Evolutionary conservation across 2,888 invertebrate species (phyloP).

Genomic region (Barypeithes pellucidus): DNA sequence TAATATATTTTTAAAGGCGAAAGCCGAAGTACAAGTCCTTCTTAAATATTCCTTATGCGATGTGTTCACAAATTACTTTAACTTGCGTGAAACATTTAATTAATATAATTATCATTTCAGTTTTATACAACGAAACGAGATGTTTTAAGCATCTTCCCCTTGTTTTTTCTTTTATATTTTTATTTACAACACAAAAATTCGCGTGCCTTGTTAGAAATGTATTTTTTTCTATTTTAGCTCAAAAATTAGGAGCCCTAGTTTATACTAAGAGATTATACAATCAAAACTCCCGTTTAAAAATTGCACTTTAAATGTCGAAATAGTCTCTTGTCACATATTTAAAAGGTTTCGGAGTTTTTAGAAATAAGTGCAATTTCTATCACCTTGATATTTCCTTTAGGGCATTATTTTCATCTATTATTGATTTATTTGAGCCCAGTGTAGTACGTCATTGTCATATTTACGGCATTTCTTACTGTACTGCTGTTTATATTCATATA

Average conservation of each 20-base stretch:
- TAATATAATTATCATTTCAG: constrained; percentile 25
- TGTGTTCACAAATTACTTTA: constrained; percentile 51
- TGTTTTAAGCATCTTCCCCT: constrained; percentile 20
- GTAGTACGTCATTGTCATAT: constrained; percentile 3
- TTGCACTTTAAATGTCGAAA: too few species aligned
- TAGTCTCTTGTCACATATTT: too few species aligned
- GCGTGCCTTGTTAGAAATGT: constrained; percentile 43
- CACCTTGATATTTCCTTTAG: constrained; percentile 42
- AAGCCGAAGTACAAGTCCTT: constrained; percentile 6
- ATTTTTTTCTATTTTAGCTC: constrained; percentile 13
- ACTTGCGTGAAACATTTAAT: constrained; percentile 30
- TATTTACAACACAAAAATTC: constrained; percentile 43
- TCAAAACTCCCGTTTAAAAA: too few species aligned
- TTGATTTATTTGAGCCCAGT: constrained; percentile 24
- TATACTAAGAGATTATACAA: too few species aligned
- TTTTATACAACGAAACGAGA: constrained; percentile 46
- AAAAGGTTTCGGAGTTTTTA: too few species aligned
- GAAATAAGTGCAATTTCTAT: not conserved
- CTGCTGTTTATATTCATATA: constrained; percentile 8
- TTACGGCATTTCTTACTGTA: not conserved
- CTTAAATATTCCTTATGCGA: constrained; percentile 26
- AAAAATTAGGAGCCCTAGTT: not conserved
- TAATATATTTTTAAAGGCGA: constrained; percentile 29
- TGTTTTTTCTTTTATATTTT: constrained; percentile 46
- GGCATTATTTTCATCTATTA: constrained; percentile 44